Evolutionary conservation across 2,888 invertebrate species (phyloP).

Genomic region (Thymelicus sylvestris): DNA sequence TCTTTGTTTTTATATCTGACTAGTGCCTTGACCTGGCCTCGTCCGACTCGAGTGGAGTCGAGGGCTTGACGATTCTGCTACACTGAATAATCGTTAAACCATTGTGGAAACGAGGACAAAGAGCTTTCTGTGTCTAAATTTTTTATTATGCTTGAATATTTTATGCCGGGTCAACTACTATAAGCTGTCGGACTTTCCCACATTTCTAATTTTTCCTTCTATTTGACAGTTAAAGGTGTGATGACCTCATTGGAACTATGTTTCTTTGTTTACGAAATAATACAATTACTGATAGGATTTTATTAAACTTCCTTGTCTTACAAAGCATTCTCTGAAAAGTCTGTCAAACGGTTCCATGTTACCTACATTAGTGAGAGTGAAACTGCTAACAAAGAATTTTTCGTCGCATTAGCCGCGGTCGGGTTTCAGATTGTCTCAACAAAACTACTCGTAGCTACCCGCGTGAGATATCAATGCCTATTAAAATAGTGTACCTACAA

Average conservation of each 20-base stretch:
- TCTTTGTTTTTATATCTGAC: conserved; percentile 39
- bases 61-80: conserved; percentile 15
- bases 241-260: no score
- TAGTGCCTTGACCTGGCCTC: conserved; percentile 36
- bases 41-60: conserved; percentile 19
- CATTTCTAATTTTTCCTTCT: neutral
- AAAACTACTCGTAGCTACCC: neutral
- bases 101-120: conserved; percentile 25
- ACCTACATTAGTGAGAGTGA: neutral
- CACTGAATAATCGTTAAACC: conserved; percentile 23
- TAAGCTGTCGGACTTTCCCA: neutral
- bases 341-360: neutral
- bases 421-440: neutral
- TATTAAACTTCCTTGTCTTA: no score
- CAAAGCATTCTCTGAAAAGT: no score
- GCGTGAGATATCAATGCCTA: no score
- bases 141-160: conserved; percentile 19
- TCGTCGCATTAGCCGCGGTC: conserved; percentile 9
- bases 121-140: conserved; percentile 21
- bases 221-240: neutral
- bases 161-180: neutral
- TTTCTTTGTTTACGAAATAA: no score
- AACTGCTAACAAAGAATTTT: conserved; percentile 16
- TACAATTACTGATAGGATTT: no score
- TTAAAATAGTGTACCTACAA: no score